Evolutionary conservation across 2,113 vertebrate species (phyloP).

Genomic region (Notothenia coriiceps): DNA sequence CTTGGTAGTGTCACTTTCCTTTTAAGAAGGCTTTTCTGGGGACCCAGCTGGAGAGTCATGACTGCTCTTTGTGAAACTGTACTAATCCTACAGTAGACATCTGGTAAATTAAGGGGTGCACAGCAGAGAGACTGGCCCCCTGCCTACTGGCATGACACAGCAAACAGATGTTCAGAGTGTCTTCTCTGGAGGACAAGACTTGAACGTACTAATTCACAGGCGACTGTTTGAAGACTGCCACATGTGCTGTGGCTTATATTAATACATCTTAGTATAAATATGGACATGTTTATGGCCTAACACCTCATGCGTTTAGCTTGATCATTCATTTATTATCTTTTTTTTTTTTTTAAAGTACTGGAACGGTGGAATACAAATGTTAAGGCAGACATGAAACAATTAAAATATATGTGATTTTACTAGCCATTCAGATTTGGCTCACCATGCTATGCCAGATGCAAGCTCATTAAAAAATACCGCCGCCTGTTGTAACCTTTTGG

Average conservation of each 20-base stretch:
- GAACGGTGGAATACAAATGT: no score
- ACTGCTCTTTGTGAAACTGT: slow-evolving; percentile 61
- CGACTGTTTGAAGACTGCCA: slow-evolving; percentile 23
- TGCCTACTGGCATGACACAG: slow-evolving; percentile 74
- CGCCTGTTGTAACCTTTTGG: no score
- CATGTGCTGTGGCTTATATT: slow-evolving; percentile 8
- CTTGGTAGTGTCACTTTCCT: slow-evolving; percentile 38
- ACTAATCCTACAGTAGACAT: slow-evolving; percentile 80
- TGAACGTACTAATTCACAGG: slow-evolving; percentile 25
- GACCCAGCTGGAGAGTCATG: slow-evolving; percentile 70
- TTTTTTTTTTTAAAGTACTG: no score
- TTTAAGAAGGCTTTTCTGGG: slow-evolving; percentile 51
- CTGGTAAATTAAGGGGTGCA: slow-evolving; percentile 80
- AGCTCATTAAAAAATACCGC: no score
- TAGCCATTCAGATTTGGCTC: no score
- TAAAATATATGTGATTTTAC: no score
- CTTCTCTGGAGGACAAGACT: slow-evolving; percentile 52
- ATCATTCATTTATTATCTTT: neutral
- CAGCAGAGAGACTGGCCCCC: slow-evolving; percentile 69
- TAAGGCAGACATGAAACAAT: no score
- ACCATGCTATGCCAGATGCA: no score
- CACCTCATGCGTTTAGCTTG: neutral
- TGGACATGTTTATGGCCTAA: neutral
- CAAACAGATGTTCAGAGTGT: slow-evolving; percentile 77
- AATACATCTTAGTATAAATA: neutral